phyloP scores from a whole-genome alignment of 1,140 invertebrate species.

The Heliconius congener region DNA sequence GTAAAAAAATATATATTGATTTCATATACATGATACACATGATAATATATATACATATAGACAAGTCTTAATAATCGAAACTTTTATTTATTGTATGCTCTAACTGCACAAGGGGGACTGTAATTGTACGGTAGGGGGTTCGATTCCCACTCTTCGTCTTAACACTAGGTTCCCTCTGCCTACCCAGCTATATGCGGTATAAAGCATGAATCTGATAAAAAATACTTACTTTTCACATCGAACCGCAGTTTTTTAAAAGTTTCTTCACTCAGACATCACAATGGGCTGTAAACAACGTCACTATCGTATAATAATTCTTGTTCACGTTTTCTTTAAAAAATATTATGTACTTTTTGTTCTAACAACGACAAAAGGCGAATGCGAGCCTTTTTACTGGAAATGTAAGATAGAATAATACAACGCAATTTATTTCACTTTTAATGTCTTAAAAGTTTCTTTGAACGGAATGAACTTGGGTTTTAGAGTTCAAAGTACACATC shows the following conservation, averaged over 20 bases:
- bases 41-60: too few species aligned
- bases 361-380: background rate
- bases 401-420: background rate
- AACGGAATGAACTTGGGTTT: background rate
- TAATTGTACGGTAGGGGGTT: too few species aligned
- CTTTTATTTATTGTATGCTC: too few species aligned
- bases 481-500: background rate
- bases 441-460: slow-evolving; percentile 1
- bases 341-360: background rate
- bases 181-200: too few species aligned
- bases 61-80: too few species aligned
- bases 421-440: slow-evolving; percentile 1
- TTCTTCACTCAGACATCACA: background rate
- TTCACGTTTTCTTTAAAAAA: background rate
- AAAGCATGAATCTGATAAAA: too few species aligned
- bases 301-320: background rate
- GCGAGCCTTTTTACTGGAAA: background rate
- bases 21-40: too few species aligned
- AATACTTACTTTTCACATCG: background rate
- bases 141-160: too few species aligned
- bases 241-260: background rate
- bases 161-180: too few species aligned
- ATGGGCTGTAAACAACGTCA: background rate
- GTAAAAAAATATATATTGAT: too few species aligned
- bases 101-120: too few species aligned